Evolutionary conservation across 2,113 vertebrate species (phyloP).

Genomic region (Diadophis punctatus): DNA sequence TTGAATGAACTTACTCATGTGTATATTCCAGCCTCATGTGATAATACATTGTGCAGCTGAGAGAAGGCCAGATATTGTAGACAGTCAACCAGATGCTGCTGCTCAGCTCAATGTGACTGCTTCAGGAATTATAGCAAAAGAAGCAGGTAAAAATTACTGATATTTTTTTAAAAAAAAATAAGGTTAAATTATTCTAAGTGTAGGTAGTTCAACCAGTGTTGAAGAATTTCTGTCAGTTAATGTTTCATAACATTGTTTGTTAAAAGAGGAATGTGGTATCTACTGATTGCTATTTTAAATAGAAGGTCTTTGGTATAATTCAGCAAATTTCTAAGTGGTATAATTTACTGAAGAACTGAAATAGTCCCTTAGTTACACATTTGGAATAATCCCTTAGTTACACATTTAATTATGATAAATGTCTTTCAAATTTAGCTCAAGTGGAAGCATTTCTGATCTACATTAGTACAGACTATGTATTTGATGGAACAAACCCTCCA

Average conservation of each 20-base stretch:
- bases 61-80: conserved; percentile 91
- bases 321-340: background rate
- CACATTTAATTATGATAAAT: background rate
- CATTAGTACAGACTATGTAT: conserved; percentile 95
- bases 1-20: conserved; percentile 32
- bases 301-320: background rate
- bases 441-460: conserved; percentile 85
- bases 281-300: too few species aligned
- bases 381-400: background rate
- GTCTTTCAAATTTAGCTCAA: conserved; percentile 61
- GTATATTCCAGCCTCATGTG: conserved; percentile 83
- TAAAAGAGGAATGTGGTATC: background rate
- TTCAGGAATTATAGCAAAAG: conserved; percentile 85
- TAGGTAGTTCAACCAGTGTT: accelerated
- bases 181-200: background rate
- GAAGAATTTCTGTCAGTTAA: accelerated
- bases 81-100: conserved; percentile 84
- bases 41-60: conserved; percentile 96
- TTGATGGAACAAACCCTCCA: conserved; percentile 90
- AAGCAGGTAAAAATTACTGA: conserved; percentile 79
- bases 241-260: accelerated
- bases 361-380: too few species aligned
- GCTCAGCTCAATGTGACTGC: conserved; percentile 89
- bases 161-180: background rate
- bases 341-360: background rate